These are phyloP conservation scores for Semicossyphus pulcher DNA, from an alignment of 2,113 vertebrate species.

Conservation along the genomic window DNA sequence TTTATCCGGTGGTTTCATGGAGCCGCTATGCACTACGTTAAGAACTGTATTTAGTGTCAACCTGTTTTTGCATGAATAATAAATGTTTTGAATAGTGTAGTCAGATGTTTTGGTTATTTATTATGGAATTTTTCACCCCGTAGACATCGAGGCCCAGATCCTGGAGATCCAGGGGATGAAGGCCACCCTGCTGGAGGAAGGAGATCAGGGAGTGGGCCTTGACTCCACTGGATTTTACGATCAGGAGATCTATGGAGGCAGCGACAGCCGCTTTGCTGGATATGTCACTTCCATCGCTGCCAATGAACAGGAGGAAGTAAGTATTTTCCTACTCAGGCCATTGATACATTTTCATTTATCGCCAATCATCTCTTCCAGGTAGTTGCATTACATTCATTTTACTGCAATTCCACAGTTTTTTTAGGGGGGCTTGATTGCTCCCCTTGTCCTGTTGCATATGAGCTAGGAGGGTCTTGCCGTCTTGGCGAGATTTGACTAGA, in stretches of 20 bases:
- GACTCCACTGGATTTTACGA: constrained; percentile 97
- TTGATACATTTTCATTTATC: too few species aligned
- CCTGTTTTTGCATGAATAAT: too few species aligned
- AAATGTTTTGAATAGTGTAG: too few species aligned
- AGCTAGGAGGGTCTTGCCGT: constrained; percentile 59
- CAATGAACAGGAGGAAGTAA: constrained; percentile 97
- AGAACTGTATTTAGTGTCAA: too few species aligned
- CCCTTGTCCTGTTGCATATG: constrained; percentile 15
- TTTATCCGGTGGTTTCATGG: too few species aligned
- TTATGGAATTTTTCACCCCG: background rate
- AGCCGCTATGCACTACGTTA: too few species aligned
- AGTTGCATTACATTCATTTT: background rate
- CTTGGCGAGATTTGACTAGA: constrained; percentile 62
- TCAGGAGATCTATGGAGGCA: constrained; percentile 98
- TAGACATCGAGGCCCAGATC: constrained; percentile 99
- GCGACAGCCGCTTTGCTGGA: constrained; percentile 96
- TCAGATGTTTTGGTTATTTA: too few species aligned
- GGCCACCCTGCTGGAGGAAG: constrained; percentile 89
- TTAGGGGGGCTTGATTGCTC: constrained; percentile 43
- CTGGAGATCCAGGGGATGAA: constrained; percentile 98
- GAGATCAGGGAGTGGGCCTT: constrained; percentile 94
- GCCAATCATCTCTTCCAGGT: too few species aligned
- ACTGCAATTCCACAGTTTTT: background rate
- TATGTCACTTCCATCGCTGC: constrained; percentile 99
- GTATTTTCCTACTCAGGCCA: constrained; percentile 64